These are phyloP conservation scores for Varanus komodoensis DNA, from an alignment of 2,113 vertebrate genomes.

Conservation along the genomic window DNA sequence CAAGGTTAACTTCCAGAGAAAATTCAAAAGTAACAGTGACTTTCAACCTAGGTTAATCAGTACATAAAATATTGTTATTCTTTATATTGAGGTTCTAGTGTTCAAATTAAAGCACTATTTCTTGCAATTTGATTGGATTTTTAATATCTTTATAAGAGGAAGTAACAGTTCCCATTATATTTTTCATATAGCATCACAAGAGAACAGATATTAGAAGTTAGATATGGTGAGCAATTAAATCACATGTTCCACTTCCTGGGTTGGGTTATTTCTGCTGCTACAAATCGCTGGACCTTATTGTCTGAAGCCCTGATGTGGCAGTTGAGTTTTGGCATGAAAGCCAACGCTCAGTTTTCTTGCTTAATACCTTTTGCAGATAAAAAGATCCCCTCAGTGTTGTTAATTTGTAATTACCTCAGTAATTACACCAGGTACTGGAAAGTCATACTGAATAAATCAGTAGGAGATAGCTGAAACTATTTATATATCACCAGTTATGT, in stretches of 20 bases:
- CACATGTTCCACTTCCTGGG: background rate
- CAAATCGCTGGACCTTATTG: background rate
- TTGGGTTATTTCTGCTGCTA: background rate
- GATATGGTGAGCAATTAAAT: background rate
- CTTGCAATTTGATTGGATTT: background rate
- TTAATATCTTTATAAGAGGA: background rate
- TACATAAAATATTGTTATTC: background rate
- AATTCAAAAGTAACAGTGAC: background rate
- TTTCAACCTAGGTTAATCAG: background rate
- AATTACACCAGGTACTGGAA: conserved; percentile 5
- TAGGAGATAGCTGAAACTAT: conserved; percentile 36
- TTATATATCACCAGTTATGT: conserved; percentile 67
- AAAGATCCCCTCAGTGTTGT: background rate
- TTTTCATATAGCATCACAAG: background rate
- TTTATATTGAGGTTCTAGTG: background rate
- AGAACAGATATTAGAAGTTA: background rate
- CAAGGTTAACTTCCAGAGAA: background rate
- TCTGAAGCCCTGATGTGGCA: background rate
- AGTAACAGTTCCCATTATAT: background rate
- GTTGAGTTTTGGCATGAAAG: background rate
- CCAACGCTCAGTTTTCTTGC: background rate
- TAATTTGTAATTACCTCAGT: conserved; percentile 17
- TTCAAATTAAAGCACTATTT: background rate
- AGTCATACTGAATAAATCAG: conserved; percentile 22
- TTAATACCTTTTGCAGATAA: background rate